A percentile compares a stretch with the other conserved stretches of the same genome.
phyloP scores from a whole-genome alignment of 1,140 invertebrate species.

The Paraescarpia echinospica region DNA sequence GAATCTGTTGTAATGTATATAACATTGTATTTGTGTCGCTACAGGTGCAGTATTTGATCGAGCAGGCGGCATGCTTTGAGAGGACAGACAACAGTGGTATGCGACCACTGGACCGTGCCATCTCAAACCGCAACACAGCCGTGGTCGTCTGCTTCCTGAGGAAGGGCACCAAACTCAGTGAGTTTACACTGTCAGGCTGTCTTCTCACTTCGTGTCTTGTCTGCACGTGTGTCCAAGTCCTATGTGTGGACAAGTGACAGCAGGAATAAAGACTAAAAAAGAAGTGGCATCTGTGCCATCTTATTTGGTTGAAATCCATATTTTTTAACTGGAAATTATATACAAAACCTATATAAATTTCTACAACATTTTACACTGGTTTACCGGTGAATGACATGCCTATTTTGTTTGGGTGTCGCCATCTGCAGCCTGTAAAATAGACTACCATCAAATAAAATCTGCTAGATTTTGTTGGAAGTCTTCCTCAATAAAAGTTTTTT shows the following conservation, averaged over 20 bases:
- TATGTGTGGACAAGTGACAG: not conserved
- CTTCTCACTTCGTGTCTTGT: not conserved
- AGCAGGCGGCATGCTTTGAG: slow-evolving; percentile 84
- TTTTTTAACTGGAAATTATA: no score
- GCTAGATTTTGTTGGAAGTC: no score
- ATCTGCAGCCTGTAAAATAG: no score
- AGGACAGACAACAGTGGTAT: slow-evolving; percentile 93
- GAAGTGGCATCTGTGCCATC: no score
- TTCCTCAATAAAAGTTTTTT: no score
- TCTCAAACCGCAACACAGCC: slow-evolving; percentile 83
- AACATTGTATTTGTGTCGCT: not conserved
- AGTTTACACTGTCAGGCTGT: slow-evolving; percentile 18
- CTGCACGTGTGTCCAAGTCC: not conserved
- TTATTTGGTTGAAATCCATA: no score
- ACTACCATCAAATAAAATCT: no score
- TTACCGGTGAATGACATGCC: no score
- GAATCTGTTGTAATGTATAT: not conserved
- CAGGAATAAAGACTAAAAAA: not conserved
- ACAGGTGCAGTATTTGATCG: slow-evolving; percentile 73
- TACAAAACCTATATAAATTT: no score
- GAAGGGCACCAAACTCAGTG: slow-evolving; percentile 84
- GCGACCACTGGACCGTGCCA: slow-evolving; percentile 88
- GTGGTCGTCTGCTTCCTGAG: slow-evolving; percentile 91
- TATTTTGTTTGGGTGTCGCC: no score
- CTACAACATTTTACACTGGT: no score